Conservation (phyloP, 2,888 invertebrate species). For the Apamea epomidion region DNA sequence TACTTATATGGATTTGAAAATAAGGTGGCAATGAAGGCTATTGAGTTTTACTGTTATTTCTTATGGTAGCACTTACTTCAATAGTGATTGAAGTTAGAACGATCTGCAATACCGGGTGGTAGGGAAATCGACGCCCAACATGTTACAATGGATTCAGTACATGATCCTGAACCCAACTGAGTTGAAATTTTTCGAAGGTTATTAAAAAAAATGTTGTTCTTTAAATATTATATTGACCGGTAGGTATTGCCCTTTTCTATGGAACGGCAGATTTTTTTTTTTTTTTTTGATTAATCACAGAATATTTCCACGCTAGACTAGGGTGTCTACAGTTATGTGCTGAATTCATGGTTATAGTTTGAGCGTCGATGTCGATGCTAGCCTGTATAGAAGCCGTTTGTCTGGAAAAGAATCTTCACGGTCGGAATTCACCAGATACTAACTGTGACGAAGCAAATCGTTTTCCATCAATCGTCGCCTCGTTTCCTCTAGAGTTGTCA, state of each 20-base stretch:
- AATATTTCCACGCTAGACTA: no score
- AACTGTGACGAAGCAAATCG: background rate
- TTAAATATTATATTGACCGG: no score
- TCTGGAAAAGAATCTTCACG: background rate
- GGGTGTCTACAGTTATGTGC: background rate
- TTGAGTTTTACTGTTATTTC: background rate
- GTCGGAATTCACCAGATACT: background rate
- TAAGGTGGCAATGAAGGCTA: slow-evolving; percentile 2
- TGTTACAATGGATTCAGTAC: no score
- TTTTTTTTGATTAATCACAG: no score
- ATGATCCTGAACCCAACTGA: no score
- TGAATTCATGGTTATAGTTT: background rate
- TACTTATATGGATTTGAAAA: slow-evolving; percentile 14
- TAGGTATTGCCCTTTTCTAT: no score
- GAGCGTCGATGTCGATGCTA: background rate
- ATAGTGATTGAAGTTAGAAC: background rate
- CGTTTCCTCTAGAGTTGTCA: slow-evolving; percentile 24
- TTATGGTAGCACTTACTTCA: background rate
- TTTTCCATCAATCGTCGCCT: background rate
- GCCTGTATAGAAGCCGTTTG: background rate
- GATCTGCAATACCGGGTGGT: background rate
- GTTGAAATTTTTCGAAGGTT: no score
- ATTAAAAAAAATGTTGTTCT: no score
- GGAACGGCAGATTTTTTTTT: no score
- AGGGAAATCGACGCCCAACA: background rate